Conservation (phyloP, 2,888 invertebrate genomes). For the Hydriomena furcata region DNA sequence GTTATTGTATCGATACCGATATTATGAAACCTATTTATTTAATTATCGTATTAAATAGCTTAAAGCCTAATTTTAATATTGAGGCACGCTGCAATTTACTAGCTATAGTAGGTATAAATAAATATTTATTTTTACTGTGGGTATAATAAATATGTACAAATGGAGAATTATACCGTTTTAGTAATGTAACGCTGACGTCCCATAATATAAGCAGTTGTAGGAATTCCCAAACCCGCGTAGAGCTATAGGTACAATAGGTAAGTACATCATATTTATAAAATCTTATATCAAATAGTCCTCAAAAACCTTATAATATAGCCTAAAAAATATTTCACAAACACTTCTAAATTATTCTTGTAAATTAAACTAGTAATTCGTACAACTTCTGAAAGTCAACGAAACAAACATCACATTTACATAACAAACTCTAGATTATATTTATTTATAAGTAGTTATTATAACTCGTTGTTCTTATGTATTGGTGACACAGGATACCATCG, state of each 20-base stretch:
- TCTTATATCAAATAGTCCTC: conserved; percentile 17
- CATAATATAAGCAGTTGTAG: not conserved
- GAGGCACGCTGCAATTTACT: conserved; percentile 17
- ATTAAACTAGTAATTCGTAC: conserved; percentile 7
- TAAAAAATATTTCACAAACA: conserved; percentile 9
- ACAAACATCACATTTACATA: conserved; percentile 28
- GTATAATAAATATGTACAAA: not conserved
- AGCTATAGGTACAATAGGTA: not conserved
- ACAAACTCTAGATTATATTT: conserved; percentile 5
- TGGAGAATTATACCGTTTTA: not conserved
- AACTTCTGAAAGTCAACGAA: conserved; percentile 17
- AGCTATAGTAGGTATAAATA: no score
- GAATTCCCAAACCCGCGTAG: conserved; percentile 1
- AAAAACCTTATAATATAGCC: conserved; percentile 10
- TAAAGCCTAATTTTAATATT: conserved; percentile 8
- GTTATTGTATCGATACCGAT: no score
- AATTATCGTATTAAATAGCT: not conserved
- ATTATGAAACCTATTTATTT: not conserved
- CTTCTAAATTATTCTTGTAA: conserved; percentile 5
- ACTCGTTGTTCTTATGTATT: conserved; percentile 23
- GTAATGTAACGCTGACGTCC: not conserved
- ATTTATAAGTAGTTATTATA: conserved; percentile 20
- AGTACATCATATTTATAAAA: conserved; percentile 4
- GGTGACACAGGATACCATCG: conserved; percentile 8
- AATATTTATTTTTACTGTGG: not conserved